Conservation (phyloP, 2,888 invertebrate species). For the Sphaeridia pumilis region DNA sequence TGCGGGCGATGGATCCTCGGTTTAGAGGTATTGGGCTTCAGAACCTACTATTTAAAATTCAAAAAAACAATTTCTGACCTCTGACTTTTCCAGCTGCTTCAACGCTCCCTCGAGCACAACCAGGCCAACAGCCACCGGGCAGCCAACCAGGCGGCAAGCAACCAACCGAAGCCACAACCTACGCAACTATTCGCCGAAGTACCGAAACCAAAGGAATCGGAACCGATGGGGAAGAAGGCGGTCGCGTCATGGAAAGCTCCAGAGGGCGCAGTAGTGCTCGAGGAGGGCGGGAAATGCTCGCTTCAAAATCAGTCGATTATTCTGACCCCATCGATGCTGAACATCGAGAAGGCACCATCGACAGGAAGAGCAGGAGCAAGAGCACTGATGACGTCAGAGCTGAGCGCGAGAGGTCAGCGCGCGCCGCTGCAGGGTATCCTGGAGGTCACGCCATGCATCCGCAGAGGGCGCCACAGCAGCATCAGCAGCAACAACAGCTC, state of each 20-base stretch:
- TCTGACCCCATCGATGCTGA: conserved; percentile 43
- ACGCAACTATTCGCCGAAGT: conserved; percentile 22
- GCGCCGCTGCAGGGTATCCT: conserved; percentile 40
- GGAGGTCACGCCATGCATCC: conserved; percentile 24
- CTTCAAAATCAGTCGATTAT: conserved; percentile 47
- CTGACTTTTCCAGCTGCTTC: conserved; percentile 29
- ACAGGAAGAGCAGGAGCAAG: conserved; percentile 49
- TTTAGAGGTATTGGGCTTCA: conserved; percentile 48
- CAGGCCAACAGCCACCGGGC: conserved; percentile 27
- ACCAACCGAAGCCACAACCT: conserved; percentile 5
- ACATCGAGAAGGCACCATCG: conserved; percentile 26
- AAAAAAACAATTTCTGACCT: too few species aligned
- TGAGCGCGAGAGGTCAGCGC: conserved; percentile 40
- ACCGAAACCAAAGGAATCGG: conserved; percentile 34
- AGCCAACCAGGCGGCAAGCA: conserved; percentile 21
- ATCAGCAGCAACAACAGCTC: conserved; percentile 17
- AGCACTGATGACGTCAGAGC: conserved; percentile 74
- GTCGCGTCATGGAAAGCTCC: conserved; percentile 5
- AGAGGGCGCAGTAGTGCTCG: conserved; percentile 30
- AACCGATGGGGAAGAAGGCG: conserved; percentile 24
- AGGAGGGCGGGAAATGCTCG: conserved; percentile 35
- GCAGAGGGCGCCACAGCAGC: conserved; percentile 25
- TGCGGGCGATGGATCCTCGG: conserved; percentile 71
- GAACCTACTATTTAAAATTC: not conserved
- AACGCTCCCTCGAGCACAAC: conserved; percentile 33